phyloP scores from a whole-genome alignment of 2,888 invertebrate species.

The Apamea anceps region DNA sequence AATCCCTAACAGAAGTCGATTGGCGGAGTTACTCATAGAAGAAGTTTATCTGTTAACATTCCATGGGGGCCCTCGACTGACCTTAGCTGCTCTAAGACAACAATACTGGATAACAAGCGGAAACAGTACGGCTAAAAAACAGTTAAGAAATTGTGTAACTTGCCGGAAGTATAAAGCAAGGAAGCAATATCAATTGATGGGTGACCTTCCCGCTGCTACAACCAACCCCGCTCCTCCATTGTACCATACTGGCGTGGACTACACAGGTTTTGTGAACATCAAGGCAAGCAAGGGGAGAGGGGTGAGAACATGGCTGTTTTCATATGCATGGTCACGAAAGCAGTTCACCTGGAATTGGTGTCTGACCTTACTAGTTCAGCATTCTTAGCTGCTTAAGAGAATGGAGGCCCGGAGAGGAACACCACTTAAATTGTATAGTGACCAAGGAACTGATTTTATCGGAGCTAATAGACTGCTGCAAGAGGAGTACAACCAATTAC shows the following conservation, averaged over 20 bases:
- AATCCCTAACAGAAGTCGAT: too few species aligned
- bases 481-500: too few species aligned
- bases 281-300: not conserved
- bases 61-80: not conserved
- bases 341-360: not conserved
- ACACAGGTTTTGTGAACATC: not conserved
- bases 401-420: not conserved
- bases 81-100: not conserved
- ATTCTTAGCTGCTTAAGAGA: not conserved
- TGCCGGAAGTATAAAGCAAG: slow-evolving; percentile 1
- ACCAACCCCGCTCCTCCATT: slow-evolving; percentile 1
- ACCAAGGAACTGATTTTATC: slow-evolving; percentile 2
- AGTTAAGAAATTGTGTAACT: not conserved
- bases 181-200: not conserved
- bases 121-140: not conserved
- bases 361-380: not conserved
- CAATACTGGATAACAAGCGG: slow-evolving; percentile 5
- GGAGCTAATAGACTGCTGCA: slow-evolving; percentile 7
- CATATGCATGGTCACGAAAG: not conserved
- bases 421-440: too few species aligned
- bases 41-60: too few species aligned
- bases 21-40: too few species aligned
- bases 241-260: not conserved
- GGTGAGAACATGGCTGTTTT: not conserved
- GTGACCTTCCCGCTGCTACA: not conserved